Percentiles rank a stretch among this genome's conserved stretches.
These are phyloP conservation scores for Toxotes chatareus DNA, from an alignment of 2,113 vertebrate species.

Conservation along the genomic window DNA sequence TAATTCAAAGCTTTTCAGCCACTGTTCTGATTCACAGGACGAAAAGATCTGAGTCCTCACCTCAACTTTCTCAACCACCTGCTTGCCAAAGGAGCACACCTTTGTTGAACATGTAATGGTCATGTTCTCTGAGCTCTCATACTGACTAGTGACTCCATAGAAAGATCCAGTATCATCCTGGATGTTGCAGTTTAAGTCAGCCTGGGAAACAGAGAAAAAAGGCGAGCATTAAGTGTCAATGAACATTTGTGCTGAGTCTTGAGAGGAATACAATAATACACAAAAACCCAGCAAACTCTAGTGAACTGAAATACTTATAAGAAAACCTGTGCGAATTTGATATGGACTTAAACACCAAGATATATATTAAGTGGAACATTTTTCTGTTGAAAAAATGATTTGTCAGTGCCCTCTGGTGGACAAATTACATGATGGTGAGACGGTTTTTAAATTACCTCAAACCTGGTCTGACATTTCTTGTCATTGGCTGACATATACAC, in stretches of 20 bases:
- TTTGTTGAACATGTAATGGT: conserved; percentile 99
- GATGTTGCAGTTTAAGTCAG: conserved; percentile 98
- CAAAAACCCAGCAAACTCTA: not conserved
- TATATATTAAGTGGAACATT: too few relatives aligned
- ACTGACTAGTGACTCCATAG: conserved; percentile 97
- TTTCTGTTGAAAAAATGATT: too few relatives aligned
- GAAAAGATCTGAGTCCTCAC: conserved; percentile 76
- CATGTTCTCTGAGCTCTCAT: conserved; percentile 99
- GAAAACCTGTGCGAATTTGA: not conserved
- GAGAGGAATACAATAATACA: not conserved
- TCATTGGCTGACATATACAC: too few relatives aligned
- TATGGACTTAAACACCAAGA: too few relatives aligned
- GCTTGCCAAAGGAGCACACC: conserved; percentile 99
- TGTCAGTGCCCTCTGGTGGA: too few relatives aligned
- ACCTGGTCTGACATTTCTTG: too few relatives aligned
- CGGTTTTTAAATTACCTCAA: too few relatives aligned
- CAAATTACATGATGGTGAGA: too few relatives aligned
- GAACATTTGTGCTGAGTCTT: not conserved
- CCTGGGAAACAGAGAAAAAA: conserved; percentile 80
- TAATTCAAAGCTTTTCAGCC: not conserved
- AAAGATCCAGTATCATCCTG: conserved; percentile 96
- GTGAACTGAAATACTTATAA: not conserved
- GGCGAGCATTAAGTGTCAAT: not conserved
- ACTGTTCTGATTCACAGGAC: not conserved
- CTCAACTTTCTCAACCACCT: conserved; percentile 99